These are phyloP conservation scores for Emys orbicularis DNA, from an alignment of 2,797 vertebrate species.

Conservation along the genomic window DNA sequence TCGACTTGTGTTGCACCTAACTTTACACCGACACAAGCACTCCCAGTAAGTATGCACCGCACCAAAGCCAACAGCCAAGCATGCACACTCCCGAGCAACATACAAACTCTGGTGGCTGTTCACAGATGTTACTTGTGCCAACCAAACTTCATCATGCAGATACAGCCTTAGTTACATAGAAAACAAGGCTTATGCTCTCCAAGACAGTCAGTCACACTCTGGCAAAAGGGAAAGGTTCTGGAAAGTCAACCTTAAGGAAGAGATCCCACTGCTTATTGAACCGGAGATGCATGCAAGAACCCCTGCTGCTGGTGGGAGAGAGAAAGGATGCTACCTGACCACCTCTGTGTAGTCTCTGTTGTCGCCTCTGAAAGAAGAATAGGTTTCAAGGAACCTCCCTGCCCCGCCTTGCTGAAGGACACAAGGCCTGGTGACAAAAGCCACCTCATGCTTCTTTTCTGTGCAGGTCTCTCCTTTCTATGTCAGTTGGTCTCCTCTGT, in stretches of 20 bases:
- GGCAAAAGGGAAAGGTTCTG: not conserved
- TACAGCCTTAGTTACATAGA: accelerated
- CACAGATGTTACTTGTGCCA: too few relatives aligned
- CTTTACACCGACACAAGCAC: too few relatives aligned
- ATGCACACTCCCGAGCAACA: too few relatives aligned
- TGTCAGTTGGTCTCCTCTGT: too few relatives aligned
- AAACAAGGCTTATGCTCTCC: not conserved
- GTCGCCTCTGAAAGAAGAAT: not conserved
- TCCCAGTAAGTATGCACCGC: too few relatives aligned
- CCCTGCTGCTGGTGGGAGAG: not conserved
- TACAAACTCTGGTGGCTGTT: too few relatives aligned
- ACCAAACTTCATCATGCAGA: not conserved
- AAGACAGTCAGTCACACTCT: not conserved
- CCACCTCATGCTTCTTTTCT: accelerated
- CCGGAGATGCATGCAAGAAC: not conserved
- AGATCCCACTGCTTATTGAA: not conserved
- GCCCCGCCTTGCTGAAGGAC: not conserved
- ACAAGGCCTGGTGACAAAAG: not conserved
- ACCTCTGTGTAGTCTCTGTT: not conserved
- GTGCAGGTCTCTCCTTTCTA: too few relatives aligned
- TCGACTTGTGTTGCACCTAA: too few relatives aligned
- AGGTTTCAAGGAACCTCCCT: not conserved
- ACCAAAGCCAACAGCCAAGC: too few relatives aligned
- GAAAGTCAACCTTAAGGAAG: not conserved
- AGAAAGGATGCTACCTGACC: not conserved